phyloP scores from a whole-genome alignment of 35 echinoderm and acorn worm species.

The Lytechinus pictus region DNA sequence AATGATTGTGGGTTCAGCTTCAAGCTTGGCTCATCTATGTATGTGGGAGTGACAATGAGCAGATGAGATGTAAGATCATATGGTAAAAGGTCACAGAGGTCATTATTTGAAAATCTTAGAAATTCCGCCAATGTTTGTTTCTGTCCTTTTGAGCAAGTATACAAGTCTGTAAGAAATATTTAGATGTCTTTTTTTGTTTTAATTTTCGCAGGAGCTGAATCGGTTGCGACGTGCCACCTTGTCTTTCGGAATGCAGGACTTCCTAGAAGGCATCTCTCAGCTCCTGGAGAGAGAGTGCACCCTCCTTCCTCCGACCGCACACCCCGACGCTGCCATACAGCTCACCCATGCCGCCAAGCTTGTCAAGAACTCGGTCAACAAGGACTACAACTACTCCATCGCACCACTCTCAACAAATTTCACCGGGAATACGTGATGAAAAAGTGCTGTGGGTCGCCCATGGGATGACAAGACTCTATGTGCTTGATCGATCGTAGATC shows the following conservation, averaged over 20 bases:
- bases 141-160: no score
- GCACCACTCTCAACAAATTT: constrained; percentile 90
- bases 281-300: constrained; percentile 96
- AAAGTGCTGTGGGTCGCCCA: neutral
- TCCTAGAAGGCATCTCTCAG: constrained; percentile 81
- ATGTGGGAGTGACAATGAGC: no score
- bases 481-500: no score
- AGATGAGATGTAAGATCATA: no score
- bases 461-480: no score
- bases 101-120: no score
- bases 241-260: constrained; percentile 85
- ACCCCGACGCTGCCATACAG: constrained; percentile 91
- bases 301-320: constrained; percentile 85
- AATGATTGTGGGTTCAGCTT: no score
- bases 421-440: constrained; percentile 58
- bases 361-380: constrained; percentile 71
- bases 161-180: neutral
- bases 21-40: no score
- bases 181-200: neutral
- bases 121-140: no score
- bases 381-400: constrained; percentile 80
- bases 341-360: constrained; percentile 91
- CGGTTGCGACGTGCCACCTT: constrained; percentile 85
- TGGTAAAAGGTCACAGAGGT: no score
- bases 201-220: constrained; percentile 81